Conservation (phyloP, 2,888 invertebrate genomes). For the Oligia fasciuncula region DNA sequence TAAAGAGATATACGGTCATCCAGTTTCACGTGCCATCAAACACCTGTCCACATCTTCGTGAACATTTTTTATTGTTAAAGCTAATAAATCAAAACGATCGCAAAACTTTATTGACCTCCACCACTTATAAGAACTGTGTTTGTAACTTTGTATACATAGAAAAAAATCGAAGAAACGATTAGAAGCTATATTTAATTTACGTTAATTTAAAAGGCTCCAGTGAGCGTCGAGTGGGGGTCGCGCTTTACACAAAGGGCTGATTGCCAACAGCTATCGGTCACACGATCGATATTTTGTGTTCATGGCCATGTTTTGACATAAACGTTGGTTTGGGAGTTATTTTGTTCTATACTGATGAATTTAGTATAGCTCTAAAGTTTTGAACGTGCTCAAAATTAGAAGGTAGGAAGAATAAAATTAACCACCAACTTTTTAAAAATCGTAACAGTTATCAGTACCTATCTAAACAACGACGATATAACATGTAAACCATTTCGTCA, state of each 20-base stretch:
- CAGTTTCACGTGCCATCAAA: conserved; percentile 24
- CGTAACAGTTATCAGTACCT: background rate
- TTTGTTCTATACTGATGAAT: conserved; percentile 1
- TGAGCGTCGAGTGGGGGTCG: conserved; percentile 29
- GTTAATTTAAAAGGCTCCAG: conserved; percentile 30
- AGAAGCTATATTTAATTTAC: conserved; percentile 12
- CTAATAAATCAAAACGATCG: conserved; percentile 44
- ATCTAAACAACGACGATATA: background rate
- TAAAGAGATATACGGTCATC: conserved; percentile 17
- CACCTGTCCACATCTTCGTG: conserved; percentile 33
- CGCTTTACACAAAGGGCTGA: conserved; percentile 49
- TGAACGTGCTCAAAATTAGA: background rate
- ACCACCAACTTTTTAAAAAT: background rate
- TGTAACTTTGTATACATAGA: background rate
- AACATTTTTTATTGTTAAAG: conserved; percentile 44
- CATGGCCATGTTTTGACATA: conserved; percentile 28
- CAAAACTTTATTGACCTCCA: conserved; percentile 40
- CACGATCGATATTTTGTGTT: conserved; percentile 59
- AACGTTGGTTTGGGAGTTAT: conserved; percentile 11
- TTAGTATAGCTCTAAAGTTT: background rate
- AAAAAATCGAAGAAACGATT: conserved; percentile 22
- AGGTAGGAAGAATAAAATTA: background rate
- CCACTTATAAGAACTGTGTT: background rate
- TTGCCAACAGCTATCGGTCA: conserved; percentile 47
- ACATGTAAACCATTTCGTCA: background rate